Evolutionary conservation across 53 echinoderm and acorn worm species (phyloP), one percentile per base, ranked within the genome.

Genomic region (Echinometra lucunter): DNA sequence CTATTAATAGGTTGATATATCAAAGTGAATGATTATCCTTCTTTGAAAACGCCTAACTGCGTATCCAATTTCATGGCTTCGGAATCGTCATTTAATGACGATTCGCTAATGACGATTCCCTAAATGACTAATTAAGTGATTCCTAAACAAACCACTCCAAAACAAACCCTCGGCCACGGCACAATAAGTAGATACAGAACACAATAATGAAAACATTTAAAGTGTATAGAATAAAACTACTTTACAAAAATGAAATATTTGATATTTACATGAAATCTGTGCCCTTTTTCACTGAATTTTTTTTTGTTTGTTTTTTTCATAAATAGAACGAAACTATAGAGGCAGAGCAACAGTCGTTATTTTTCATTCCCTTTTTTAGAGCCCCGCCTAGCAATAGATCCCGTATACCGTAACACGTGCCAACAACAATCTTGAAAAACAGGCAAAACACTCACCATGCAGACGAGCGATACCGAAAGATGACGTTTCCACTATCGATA

Each of bases 401-500:
- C 45, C 23, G 37, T 58, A 56, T 90, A 57, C 45, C 40, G 8
- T 4, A 58, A 60, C 58, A n/a, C 21, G 35, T 58, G 89, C 37
- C 57, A 35, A 66, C 44, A 6, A 16, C 35, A 91, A 91, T 60
- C 45, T 38, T 91, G 69, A 66, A 45, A 91, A 67, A 69, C 45
- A 45, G 72, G 45, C 45, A 66, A 91, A 66, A 45, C 66, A 45
- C 69, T 91, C 60, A 91, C 19, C 91, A n/a, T n/a, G n/a, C n/a
- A 66, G 91, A 91, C 91, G 67, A 19, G 42, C 72, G 91, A 91
- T 91, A 91, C 91, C 45, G 66, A 91, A 91, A 91, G 91, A 91
- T 91, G 91, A 91, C 91, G 91, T 91, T 91, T 91, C n/a, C 91
- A 91, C 37, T 91, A 91, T 91, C 69, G 91, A 91, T 91, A 69